Percentiles rank a stretch among this genome's conserved stretches.
phyloP scores from a whole-genome alignment of 1,140 invertebrate species.

The Belonocnema kinseyi region DNA sequence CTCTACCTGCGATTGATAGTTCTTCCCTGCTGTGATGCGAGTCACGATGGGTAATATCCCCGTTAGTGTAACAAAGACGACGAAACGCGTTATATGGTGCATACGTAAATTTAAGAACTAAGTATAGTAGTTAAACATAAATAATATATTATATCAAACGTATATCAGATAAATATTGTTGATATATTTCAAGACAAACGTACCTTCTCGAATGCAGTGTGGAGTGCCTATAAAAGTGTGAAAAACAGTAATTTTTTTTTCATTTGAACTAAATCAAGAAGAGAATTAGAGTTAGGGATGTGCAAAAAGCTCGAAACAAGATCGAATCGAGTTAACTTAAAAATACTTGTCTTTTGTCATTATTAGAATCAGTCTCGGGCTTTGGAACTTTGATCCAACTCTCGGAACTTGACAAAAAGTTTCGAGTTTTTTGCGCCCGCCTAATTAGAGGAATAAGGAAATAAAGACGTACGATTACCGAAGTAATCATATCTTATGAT shows the following conservation, averaged over 20 bases:
- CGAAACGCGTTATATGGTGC: slow-evolving; percentile 7
- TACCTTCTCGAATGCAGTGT: background rate
- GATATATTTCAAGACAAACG: background rate
- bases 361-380: too few species aligned
- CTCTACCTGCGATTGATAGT: slow-evolving; percentile 24
- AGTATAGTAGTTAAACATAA: background rate
- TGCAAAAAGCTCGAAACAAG: background rate
- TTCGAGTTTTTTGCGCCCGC: too few species aligned
- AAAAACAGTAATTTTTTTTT: background rate
- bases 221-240: slow-evolving; percentile 4
- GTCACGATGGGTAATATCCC: slow-evolving; percentile 5
- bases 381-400: too few species aligned
- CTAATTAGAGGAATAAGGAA: too few species aligned
- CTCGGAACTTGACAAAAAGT: too few species aligned
- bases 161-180: slow-evolving; percentile 4
- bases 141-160: slow-evolving; percentile 12
- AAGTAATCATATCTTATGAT: too few species aligned
- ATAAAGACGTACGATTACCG: too few species aligned
- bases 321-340: too few species aligned
- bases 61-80: background rate
- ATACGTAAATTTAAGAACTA: background rate
- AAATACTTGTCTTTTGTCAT: too few species aligned
- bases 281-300: background rate
- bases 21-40: slow-evolving; percentile 22
- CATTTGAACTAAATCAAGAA: background rate